Percentiles rank a stretch among this genome's conserved stretches.
Evolutionary conservation across 2,113 vertebrate species (phyloP).

Genomic region (Baryphthengus martii): DNA sequence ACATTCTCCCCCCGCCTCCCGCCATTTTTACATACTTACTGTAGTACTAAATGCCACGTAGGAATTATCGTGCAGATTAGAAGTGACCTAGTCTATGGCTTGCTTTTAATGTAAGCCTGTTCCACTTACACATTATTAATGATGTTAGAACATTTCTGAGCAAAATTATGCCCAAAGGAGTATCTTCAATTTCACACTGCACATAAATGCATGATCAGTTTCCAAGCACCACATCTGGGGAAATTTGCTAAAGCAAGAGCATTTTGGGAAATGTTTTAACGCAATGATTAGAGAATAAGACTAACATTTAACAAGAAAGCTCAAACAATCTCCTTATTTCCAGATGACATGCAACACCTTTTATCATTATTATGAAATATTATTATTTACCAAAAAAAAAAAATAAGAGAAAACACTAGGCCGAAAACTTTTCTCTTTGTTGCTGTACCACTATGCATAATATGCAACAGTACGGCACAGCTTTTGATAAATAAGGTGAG

Average conservation of each 20-base stretch:
- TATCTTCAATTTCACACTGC: not conserved
- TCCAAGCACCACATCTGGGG: not conserved
- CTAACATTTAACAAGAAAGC: not conserved
- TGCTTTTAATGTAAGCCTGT: not conserved
- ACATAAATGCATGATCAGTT: not conserved
- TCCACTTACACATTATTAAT: constrained; percentile 4
- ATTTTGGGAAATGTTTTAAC: not conserved
- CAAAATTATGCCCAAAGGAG: not conserved
- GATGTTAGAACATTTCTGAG: not conserved
- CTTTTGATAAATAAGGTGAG: not conserved
- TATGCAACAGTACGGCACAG: not conserved
- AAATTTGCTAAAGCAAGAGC: not conserved
- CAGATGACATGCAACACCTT: not conserved
- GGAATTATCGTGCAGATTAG: not conserved
- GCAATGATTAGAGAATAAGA: not conserved
- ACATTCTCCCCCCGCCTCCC: not conserved
- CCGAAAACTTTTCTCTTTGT: not conserved
- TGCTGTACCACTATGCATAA: not conserved
- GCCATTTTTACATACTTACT: not conserved
- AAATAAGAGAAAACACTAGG: not conserved
- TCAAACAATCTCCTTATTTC: not conserved
- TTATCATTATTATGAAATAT: not conserved
- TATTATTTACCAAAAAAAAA: not conserved
- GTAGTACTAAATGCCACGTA: constrained; percentile 1
- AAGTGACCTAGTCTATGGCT: not conserved